Percentiles rank a stretch among this genome's conserved stretches.
Conservation (phyloP, 2,888 invertebrate genomes). For the Xylota segnis region DNA sequence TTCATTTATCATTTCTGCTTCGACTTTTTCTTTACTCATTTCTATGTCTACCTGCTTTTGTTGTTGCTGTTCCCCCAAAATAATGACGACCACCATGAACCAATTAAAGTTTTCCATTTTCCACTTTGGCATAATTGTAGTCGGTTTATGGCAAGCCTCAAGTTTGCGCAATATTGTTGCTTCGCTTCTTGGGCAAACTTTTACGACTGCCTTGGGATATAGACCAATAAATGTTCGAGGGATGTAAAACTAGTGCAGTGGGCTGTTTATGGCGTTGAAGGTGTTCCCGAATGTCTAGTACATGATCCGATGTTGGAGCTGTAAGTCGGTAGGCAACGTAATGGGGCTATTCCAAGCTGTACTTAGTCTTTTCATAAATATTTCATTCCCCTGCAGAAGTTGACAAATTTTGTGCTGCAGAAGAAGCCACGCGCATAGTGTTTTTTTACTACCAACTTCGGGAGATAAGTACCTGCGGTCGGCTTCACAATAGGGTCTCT, state of each 20-base stretch:
- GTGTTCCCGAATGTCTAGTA: not conserved
- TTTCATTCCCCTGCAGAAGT: too few species aligned
- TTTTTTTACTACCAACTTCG: too few species aligned
- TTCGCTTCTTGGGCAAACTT: not conserved
- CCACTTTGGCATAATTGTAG: constrained; percentile 44
- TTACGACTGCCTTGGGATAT: constrained; percentile 1
- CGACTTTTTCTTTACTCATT: not conserved
- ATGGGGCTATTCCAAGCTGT: too few species aligned
- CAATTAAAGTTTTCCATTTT: constrained; percentile 61
- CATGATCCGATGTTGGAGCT: too few species aligned
- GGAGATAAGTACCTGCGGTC: too few species aligned
- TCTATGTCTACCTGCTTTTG: not conserved
- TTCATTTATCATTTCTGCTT: constrained; percentile 44
- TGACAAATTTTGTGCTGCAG: too few species aligned
- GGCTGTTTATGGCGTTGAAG: not conserved
- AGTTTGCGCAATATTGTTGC: constrained; percentile 4
- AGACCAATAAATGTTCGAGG: not conserved
- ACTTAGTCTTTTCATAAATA: too few species aligned
- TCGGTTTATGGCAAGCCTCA: constrained; percentile 47
- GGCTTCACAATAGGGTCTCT: too few species aligned
- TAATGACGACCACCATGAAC: constrained; percentile 51
- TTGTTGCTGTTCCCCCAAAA: constrained; percentile 4
- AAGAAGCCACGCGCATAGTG: too few species aligned
- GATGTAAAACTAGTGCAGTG: not conserved
- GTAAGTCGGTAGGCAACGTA: too few species aligned